A percentile compares a stretch with the other conserved stretches of the same genome.
These are phyloP conservation scores for Mustelus asterias DNA, from an alignment of 2,113 vertebrate species.

Conservation along the genomic window DNA sequence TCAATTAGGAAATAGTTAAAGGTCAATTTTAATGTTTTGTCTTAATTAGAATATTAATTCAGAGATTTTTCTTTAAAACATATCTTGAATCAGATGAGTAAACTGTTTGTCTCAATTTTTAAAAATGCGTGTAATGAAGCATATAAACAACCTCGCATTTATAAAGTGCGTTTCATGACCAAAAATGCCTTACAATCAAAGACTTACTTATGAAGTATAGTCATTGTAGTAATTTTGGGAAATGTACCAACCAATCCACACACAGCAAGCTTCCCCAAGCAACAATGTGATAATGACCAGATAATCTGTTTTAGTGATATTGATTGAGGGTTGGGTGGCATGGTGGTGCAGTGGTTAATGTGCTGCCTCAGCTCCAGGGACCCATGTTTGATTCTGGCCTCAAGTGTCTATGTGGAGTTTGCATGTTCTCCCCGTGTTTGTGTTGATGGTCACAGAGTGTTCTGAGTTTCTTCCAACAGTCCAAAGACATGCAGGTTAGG, in stretches of 20 bases:
- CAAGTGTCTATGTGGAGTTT: no score
- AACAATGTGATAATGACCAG: neutral
- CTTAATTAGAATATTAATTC: neutral
- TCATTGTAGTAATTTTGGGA: neutral
- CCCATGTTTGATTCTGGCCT: no score
- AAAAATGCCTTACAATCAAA: neutral
- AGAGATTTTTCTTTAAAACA: neutral
- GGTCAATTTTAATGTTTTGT: neutral
- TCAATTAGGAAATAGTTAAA: neutral
- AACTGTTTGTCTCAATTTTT: neutral
- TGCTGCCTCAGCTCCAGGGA: no score
- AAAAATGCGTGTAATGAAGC: neutral
- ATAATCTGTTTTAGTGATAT: neutral
- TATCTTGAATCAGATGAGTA: neutral
- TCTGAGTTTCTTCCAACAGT: no score
- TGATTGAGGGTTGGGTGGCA: neutral
- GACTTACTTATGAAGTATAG: neutral
- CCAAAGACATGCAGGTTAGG: no score
- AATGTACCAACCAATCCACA: neutral
- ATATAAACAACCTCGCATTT: neutral
- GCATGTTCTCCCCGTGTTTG: no score
- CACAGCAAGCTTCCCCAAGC: neutral
- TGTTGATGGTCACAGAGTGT: no score
- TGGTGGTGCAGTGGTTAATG: no score
- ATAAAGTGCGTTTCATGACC: neutral